Evolutionary conservation across 2,113 vertebrate species (phyloP).

Genomic region (Tauraco erythrolophus): DNA sequence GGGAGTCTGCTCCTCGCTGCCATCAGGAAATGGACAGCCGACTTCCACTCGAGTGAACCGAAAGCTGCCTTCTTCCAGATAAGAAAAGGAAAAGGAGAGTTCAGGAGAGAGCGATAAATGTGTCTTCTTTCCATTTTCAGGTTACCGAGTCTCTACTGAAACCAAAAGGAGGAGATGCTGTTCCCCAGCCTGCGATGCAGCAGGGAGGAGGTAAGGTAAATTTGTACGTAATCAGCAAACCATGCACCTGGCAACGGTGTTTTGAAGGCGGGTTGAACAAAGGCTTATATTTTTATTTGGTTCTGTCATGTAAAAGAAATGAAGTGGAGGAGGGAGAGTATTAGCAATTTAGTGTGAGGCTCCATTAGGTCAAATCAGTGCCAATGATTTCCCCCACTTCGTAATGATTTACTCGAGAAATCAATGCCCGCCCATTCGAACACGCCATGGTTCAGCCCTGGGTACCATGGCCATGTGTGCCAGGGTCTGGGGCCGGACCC

Average conservation of each 20-base stretch:
- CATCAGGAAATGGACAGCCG: conserved; percentile 51
- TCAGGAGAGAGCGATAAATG: background rate
- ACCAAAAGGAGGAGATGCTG: background rate
- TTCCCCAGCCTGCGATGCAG: background rate
- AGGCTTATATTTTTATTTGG: background rate
- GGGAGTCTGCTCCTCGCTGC: conserved; percentile 48
- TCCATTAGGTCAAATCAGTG: conserved; percentile 33
- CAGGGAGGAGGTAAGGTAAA: background rate
- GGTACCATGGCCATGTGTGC: conserved; percentile 26
- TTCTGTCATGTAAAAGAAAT: background rate
- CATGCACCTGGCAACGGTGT: background rate
- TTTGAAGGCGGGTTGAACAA: background rate
- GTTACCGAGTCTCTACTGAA: background rate
- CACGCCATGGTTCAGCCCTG: background rate
- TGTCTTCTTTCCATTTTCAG: background rate
- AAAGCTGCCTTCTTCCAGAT: conserved; percentile 5
- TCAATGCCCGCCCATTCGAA: conserved; percentile 35
- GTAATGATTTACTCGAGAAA: conserved; percentile 43
- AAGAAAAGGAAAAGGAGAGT: background rate
- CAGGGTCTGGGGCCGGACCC: conserved; percentile 25
- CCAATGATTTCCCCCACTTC: conserved; percentile 39
- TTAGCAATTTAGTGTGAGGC: background rate
- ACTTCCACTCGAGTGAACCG: conserved; percentile 47
- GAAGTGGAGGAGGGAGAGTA: background rate
- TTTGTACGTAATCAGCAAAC: background rate